Conservation (phyloP, 1,140 invertebrate genomes). For the Lithobius niger region DNA sequence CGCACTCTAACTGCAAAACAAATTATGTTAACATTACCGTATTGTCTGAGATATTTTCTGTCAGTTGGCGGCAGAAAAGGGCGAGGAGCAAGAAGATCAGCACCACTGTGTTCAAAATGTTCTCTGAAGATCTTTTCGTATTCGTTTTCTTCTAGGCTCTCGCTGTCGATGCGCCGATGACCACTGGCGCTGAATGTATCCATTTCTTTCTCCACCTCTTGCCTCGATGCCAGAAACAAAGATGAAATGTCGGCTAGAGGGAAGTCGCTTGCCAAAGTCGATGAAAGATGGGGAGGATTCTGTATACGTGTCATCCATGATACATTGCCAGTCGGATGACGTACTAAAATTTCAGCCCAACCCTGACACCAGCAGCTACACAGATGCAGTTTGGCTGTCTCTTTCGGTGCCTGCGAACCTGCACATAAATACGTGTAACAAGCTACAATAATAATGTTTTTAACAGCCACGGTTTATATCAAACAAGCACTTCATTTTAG, state of each 20-base stretch:
- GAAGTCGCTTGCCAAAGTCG: slow-evolving; percentile 36
- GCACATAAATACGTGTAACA: no score
- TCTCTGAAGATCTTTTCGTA: slow-evolving; percentile 22
- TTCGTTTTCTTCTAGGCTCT: slow-evolving; percentile 31
- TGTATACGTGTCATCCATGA: slow-evolving; percentile 85
- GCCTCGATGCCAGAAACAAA: slow-evolving; percentile 42
- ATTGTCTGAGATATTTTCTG: no score
- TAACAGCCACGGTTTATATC: no score
- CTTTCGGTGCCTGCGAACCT: no score
- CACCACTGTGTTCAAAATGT: not conserved
- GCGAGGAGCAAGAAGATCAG: not conserved
- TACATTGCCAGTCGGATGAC: slow-evolving; percentile 73
- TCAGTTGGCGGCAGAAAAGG: no score
- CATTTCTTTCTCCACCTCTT: no score
- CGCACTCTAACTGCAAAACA: no score
- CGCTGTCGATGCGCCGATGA: slow-evolving; percentile 28
- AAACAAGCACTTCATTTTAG: no score
- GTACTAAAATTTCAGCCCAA: slow-evolving; percentile 85
- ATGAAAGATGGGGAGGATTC: slow-evolving; percentile 49
- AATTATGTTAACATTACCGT: no score
- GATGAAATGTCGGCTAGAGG: slow-evolving; percentile 53
- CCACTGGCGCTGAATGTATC: slow-evolving; percentile 10
- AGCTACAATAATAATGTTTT: no score
- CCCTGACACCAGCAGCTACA: slow-evolving; percentile 86
- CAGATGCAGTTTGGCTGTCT: slow-evolving; percentile 21